Percentiles rank a stretch among this genome's conserved stretches.
Conservation (phyloP, 2,113 vertebrate genomes). For the Hipposideros armiger region DNA sequence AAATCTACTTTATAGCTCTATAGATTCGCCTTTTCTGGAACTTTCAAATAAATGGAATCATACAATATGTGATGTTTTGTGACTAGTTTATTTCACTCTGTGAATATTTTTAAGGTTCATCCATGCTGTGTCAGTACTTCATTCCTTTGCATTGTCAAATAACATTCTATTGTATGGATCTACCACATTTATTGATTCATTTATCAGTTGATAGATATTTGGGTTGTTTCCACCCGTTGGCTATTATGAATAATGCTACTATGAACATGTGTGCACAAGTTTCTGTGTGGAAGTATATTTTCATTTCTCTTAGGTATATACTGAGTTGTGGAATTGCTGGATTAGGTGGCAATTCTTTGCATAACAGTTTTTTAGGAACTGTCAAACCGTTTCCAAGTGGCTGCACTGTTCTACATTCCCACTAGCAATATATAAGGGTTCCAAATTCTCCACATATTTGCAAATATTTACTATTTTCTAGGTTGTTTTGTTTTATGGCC, state of each 20-base stretch:
- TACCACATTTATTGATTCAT: background rate
- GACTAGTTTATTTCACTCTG: slow-evolving; percentile 19
- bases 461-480: background rate
- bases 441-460: background rate
- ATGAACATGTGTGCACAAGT: background rate
- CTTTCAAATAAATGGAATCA: background rate
- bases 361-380: background rate
- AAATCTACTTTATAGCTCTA: background rate
- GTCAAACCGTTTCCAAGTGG: background rate
- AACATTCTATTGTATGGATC: background rate
- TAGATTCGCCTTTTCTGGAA: background rate
- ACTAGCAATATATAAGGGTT: background rate
- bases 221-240: background rate
- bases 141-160: background rate
- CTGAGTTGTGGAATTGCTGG: background rate
- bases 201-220: background rate
- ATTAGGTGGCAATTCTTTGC: background rate
- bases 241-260: background rate
- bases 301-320: background rate
- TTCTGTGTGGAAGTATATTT: background rate
- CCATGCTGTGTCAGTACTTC: background rate
- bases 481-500: background rate
- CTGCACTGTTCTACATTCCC: background rate
- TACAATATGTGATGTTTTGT: background rate
- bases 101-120: background rate